Conservation (phyloP, 2,888 invertebrate genomes). For the Norana najaformis region DNA sequence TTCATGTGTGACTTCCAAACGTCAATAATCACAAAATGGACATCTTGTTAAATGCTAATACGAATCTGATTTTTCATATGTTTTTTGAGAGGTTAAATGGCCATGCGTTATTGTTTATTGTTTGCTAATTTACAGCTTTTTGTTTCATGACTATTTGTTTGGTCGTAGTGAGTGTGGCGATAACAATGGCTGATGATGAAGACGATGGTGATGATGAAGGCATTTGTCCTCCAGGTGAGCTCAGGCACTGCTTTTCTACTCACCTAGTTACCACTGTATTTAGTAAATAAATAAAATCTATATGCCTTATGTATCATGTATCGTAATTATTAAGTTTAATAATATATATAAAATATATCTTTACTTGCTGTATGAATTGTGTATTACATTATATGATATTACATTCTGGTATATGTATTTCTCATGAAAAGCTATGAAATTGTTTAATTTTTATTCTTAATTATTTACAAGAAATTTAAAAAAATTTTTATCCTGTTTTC, state of each 20-base stretch:
- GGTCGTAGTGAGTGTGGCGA: conserved; percentile 55
- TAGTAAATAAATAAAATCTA: background rate
- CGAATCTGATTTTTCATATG: background rate
- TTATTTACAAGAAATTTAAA: background rate
- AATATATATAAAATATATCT: too few relatives aligned
- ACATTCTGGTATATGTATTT: too few relatives aligned
- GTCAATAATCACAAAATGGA: too few relatives aligned
- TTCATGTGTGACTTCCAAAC: too few relatives aligned
- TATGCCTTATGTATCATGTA: background rate
- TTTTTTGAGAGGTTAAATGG: too few relatives aligned
- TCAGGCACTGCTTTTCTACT: background rate
- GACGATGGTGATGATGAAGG: conserved; percentile 55
- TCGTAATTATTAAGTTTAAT: background rate
- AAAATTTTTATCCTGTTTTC: background rate
- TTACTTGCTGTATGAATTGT: too few relatives aligned
- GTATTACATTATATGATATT: too few relatives aligned
- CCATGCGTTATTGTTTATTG: background rate
- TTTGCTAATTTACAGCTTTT: background rate
- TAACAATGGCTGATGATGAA: conserved; percentile 62
- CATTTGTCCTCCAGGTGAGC: conserved; percentile 62
- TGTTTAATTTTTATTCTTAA: too few relatives aligned
- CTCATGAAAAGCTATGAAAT: too few relatives aligned
- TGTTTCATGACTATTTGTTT: background rate
- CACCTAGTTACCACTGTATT: too few relatives aligned
- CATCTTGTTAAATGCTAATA: background rate